phyloP scores from a whole-genome alignment of 37 sponge, comb jelly and placozoan species.

The Hexactinellida sp. region DNA sequence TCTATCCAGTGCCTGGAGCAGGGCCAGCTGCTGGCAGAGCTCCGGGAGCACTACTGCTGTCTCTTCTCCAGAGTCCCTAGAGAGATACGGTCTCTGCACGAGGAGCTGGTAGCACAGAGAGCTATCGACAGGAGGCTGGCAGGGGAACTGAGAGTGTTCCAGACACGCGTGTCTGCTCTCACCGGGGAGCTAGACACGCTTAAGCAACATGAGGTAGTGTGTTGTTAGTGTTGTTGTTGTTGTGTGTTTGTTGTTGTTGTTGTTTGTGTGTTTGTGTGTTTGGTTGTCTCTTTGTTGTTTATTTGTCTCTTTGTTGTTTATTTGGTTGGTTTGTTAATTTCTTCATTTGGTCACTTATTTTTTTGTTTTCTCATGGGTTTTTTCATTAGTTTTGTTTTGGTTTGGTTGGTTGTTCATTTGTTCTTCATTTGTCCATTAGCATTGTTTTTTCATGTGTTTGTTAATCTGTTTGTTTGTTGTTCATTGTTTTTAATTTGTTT shows the following conservation, averaged over 20 bases:
- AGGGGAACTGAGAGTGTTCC: constrained; percentile 63
- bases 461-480: too few species aligned
- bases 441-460: too few species aligned
- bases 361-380: too few species aligned
- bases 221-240: neutral
- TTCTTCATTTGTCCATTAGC: too few species aligned
- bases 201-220: constrained; percentile 20
- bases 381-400: too few species aligned
- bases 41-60: constrained; percentile 55
- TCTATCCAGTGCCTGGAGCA: constrained; percentile 80
- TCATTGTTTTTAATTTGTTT: too few species aligned
- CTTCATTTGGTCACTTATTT: too few species aligned
- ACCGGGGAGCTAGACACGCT: constrained; percentile 28
- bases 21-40: constrained; percentile 71
- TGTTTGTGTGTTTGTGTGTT: too few species aligned
- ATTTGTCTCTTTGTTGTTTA: neutral
- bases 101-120: constrained; percentile 88
- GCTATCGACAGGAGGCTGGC: constrained; percentile 72
- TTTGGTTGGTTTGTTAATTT: too few species aligned
- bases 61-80: constrained; percentile 73
- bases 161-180: constrained; percentile 40
- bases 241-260: neutral
- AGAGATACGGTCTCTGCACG: constrained; percentile 77
- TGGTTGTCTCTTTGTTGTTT: too few species aligned
- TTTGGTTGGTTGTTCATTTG: too few species aligned